Evolutionary conservation across 2,113 vertebrate species (phyloP).

Genomic region (Edolisoma coerulescens): DNA sequence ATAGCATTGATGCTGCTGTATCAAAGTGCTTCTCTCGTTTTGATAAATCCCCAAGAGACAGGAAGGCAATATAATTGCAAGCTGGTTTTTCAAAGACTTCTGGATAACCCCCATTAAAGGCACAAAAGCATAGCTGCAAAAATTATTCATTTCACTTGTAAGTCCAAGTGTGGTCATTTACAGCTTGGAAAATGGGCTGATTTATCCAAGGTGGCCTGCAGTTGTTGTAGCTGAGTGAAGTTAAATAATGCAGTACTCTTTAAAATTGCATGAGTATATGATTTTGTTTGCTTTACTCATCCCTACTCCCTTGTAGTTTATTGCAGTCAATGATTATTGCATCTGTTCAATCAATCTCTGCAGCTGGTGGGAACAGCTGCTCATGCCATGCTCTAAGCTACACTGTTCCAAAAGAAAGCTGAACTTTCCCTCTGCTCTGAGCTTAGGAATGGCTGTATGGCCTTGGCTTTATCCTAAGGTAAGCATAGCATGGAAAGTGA

Average conservation of each 20-base stretch:
- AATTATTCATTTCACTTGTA: neutral
- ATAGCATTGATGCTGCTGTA: neutral
- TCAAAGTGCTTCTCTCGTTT: neutral
- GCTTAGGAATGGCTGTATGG: neutral
- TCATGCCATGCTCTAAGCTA: fast-evolving
- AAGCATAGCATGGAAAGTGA: neutral
- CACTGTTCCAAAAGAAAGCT: neutral
- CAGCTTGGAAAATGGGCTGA: neutral
- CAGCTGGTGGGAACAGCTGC: neutral
- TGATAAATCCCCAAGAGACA: neutral
- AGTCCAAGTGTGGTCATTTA: neutral
- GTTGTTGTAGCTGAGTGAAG: neutral
- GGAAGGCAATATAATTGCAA: neutral
- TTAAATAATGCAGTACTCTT: slow-evolving; percentile 31
- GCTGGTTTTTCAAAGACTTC: neutral
- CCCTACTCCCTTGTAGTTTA: neutral
- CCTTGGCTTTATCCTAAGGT: neutral
- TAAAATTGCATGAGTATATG: slow-evolving; percentile 27
- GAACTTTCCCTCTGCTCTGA: neutral
- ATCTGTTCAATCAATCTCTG: neutral
- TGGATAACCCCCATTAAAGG: neutral
- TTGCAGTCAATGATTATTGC: neutral
- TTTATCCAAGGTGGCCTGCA: neutral
- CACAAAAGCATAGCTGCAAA: neutral
- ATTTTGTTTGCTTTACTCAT: slow-evolving; percentile 13